Evolutionary conservation across 1,140 invertebrate genomes (phyloP), one percentile per base, ranked within the genome.

Genomic region (Diachasma alloeum): DNA sequence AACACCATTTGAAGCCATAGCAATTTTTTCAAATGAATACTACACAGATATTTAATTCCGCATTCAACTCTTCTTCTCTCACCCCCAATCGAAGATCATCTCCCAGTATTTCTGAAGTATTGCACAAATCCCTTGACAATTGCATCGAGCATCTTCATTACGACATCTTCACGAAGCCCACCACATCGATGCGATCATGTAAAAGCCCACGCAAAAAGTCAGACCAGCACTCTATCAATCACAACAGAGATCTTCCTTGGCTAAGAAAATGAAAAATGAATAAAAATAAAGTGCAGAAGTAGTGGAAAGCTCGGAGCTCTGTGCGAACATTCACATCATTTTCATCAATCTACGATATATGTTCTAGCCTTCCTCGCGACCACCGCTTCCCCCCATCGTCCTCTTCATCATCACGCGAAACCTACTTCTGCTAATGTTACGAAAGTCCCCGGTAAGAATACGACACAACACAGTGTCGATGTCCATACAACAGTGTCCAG

Each of bases 311-410:
- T 6, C 59, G 8, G 24, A 63, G 48, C 19, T 1, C 48, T 8
- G 9, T 4, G 19, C 22, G 66, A 26, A 36, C 31, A 76, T 71
- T 22, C 15, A 63, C 67, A 48, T 76, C 59, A 63, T 63, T 63
- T 63, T 80, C 70, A 69, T 72, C 19, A 70, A 86, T 83, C 17
- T 63, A 63, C 59, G 19, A 63, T 63, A 63, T 80, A 53, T 89
- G 86, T 90, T 90, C 78, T 89, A 90, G 89, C 88, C 85, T 90
- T 85, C 86, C 89, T 89, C 85, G 89, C 87, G 82, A 90, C 88
- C 83, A 88, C 84, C 84, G 88, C 87, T 85, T 87, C 84, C 86
- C 86, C 89, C 87, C 87, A 89, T 87, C 89, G 89, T 83, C 88
- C 89, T 85, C 85, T 88, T 87, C 86, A 89, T 87, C 87, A 88